phyloP scores from a whole-genome alignment of 2,113 vertebrate genomes.

The Oreocharis arfaki region DNA sequence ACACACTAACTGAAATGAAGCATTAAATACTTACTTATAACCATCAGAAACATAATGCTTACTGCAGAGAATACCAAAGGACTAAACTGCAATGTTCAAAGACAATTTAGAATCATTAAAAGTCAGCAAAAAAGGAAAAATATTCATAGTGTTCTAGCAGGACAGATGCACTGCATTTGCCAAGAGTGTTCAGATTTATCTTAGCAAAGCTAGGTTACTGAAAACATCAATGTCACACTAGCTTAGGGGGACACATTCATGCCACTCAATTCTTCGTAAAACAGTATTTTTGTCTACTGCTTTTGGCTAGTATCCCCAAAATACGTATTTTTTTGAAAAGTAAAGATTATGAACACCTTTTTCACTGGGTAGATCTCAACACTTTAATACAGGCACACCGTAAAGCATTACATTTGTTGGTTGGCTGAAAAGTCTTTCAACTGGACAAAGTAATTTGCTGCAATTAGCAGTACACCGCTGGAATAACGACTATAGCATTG shows the following conservation, averaged over 20 bases:
- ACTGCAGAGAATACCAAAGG: background rate
- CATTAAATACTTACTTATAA: background rate
- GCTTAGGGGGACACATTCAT: background rate
- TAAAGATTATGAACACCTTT: background rate
- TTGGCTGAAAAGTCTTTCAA: background rate
- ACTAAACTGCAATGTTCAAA: background rate
- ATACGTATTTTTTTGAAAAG: rapidly evolving
- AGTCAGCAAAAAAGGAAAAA: background rate
- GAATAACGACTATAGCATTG: background rate
- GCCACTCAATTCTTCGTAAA: background rate
- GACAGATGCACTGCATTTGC: background rate
- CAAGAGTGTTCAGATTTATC: background rate
- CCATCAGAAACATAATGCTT: background rate
- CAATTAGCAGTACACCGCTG: background rate
- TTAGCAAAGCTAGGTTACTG: background rate
- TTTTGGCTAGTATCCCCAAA: background rate
- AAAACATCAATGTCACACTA: background rate
- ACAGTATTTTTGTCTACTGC: background rate
- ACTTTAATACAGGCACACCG: background rate
- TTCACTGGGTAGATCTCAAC: background rate
- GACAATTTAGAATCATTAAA: background rate
- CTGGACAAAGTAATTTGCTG: background rate
- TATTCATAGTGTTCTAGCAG: background rate
- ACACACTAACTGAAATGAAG: background rate
- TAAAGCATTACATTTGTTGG: background rate